A percentile compares a stretch with the other conserved stretches of the same genome.
Evolutionary conservation across 2,113 vertebrate species (phyloP).

Genomic region (Desmodus rotundus): DNA sequence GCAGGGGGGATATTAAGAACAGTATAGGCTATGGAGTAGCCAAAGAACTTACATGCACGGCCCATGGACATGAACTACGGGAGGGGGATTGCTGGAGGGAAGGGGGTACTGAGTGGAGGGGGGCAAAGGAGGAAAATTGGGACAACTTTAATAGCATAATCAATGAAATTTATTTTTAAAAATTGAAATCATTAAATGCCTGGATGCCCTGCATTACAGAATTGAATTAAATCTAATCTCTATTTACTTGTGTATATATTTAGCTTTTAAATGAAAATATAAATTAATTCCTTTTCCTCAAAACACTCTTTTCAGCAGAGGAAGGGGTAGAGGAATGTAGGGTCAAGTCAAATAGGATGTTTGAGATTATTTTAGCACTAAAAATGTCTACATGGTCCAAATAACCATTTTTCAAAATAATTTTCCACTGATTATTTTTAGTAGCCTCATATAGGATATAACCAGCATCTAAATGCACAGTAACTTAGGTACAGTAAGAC

Average conservation of each 20-base stretch:
- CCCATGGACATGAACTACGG: too few species aligned
- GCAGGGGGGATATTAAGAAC: too few species aligned
- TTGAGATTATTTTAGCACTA: conserved; percentile 29
- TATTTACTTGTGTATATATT: conserved; percentile 58
- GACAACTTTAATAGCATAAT: too few species aligned
- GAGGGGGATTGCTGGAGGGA: too few species aligned
- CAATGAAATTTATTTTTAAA: too few species aligned
- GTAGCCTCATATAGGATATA: background rate
- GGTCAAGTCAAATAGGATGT: conserved; percentile 29
- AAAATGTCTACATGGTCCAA: conserved; percentile 1
- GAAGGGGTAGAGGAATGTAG: background rate
- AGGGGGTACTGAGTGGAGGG: too few species aligned
- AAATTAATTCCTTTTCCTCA: conserved; percentile 52
- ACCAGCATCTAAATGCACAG: background rate
- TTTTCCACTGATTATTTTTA: conserved; percentile 10
- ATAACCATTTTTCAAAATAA: conserved; percentile 41
- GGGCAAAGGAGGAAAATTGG: too few species aligned
- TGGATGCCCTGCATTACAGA: conserved; percentile 25
- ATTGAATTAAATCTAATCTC: conserved; percentile 49
- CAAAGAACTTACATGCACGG: too few species aligned
- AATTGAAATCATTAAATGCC: conserved; percentile 47
- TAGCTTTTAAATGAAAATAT: conserved; percentile 60
- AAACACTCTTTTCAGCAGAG: conserved; percentile 39
- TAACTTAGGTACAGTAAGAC: background rate
- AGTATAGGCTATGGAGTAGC: too few species aligned